Base-by-base conservation (phyloP, 2,113 vertebrate genomes). In the Hippocampus barbouri region DNA sequence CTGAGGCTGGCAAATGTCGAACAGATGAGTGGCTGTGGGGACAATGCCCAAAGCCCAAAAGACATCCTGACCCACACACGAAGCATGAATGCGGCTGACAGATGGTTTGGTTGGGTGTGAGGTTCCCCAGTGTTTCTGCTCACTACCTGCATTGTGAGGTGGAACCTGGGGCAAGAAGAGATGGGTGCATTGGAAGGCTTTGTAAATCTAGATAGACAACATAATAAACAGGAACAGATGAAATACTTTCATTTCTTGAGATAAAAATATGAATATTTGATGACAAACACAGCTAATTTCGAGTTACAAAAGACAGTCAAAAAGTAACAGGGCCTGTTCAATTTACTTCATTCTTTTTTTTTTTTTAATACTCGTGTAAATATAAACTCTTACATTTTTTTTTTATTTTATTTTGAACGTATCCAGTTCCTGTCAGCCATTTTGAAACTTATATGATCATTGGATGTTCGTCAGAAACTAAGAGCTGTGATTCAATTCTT, bases 11-110 rank as follows among this genome's bases (percentile, higher is more conserved):
- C 41, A 49, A 47, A 73, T 45, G 75, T 71, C 65, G 23, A 73
- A 63, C 81, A 81, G 73, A 71, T 80, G 79, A 83, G 56, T 87
- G 74, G 86, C 83, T 1, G 23, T 51, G 41, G 74, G 80, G 77
- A 78, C 0, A 43, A 74, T 68, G 53, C 23, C 21, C 62, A 57
- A 38, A 79, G 54, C 61, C 59, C 43, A 16, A 47, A 66, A 45
- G 41, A 66, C 47, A 66, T 25, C 41, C 64, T 66, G 23, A 70
- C n/a, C 59, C 66, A 43, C 64, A 57, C 67, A 72, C 69, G 59
- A 79, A 66, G 69, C 74, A 67, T 56, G 62, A 72, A 16, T 70
- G 68, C 72, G 63, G 57, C 53, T 61, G 60, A 73, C 79, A 86
- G 85, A 83, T 85, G 75, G 75, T 12, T 68, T 57, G 66, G 51